Base-by-base conservation (phyloP, 2,888 invertebrate species). In the Amphipoea lucens region DNA sequence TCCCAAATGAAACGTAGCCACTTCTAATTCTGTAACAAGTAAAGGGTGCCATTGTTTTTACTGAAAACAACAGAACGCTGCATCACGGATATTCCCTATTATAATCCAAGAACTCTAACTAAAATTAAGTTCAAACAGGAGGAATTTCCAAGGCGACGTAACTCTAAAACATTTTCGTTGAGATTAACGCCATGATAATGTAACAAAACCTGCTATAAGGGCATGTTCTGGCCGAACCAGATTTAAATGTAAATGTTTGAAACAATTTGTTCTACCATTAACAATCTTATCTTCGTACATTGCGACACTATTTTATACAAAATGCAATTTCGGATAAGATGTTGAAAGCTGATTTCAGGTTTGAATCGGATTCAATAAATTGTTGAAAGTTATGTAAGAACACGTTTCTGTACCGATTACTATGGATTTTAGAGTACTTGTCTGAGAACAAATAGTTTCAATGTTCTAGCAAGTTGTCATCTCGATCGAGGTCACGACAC, bases 221-320 rank as follows among this genome's bases (percentile, higher is more conserved):
- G 78, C 85, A 87, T 89, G 84, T 83, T 81, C 86, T 81, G 74
- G 72, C 76, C 81, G 74, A 87, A 87, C 82, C 81, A 87, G 84
- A 90, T 87, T 89, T 85, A 89, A 90, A 90, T 90, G 89, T 87
- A 84, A 87, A 88, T 89, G 68, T 85, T 88, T 83, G 82, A 90
- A 90, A 89, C 90, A 89, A 90, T 90, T 90, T 87, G 87, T 87
- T 85, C 79, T 72, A 70, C 75, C 87, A 87, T 87, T 86, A 80
- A 88, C 83, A 86, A 89, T 90, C 88, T 90, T 90, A 90, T 90
- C 90, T 83, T 69, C 62, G 48, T 57, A 83, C 65, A 74, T 85
- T 81, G 87, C 76, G 87, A 85, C 89, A 86, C 85, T 87, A 86
- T 89, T 85, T 79, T 81, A 82, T 76, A 83, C 83, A 72, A 85